Evolutionary conservation across 2,113 vertebrate species (phyloP).

Genomic region (Acrocephalus kingi): DNA sequence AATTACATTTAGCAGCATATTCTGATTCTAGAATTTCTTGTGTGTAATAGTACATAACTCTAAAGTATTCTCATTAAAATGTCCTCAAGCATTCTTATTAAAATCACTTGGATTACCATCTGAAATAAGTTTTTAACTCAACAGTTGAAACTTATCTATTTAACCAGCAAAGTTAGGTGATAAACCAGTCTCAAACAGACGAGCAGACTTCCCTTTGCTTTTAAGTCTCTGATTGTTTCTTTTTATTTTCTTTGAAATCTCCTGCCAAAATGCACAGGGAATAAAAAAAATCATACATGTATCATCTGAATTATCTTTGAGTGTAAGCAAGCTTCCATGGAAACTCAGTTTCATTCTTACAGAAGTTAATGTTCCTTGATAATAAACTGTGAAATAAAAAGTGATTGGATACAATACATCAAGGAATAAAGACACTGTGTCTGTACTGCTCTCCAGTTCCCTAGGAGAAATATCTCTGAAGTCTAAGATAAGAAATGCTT

Average conservation of each 20-base stretch:
- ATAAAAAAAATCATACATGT: background rate
- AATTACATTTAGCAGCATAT: background rate
- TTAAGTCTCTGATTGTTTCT: background rate
- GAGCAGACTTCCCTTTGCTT: background rate
- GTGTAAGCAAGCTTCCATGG: background rate
- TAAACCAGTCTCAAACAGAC: background rate
- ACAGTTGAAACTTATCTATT: background rate
- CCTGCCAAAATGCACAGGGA: background rate
- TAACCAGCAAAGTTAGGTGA: background rate
- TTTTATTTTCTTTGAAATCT: background rate
- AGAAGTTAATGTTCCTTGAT: constrained; percentile 9
- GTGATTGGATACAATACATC: background rate
- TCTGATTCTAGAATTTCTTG: background rate
- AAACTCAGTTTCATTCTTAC: background rate
- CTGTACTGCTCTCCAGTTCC: background rate
- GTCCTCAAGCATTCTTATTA: background rate
- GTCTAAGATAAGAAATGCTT: background rate
- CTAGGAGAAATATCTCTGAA: background rate
- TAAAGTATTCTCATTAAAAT: background rate
- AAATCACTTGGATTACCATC: background rate
- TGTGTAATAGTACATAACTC: background rate
- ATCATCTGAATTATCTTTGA: background rate
- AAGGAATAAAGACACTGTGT: background rate
- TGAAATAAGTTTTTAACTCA: background rate
- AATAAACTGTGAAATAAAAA: constrained; percentile 33